These are phyloP conservation scores for Carollia perspicillata DNA, from an alignment of 2,113 vertebrate genomes.

Conservation along the genomic window DNA sequence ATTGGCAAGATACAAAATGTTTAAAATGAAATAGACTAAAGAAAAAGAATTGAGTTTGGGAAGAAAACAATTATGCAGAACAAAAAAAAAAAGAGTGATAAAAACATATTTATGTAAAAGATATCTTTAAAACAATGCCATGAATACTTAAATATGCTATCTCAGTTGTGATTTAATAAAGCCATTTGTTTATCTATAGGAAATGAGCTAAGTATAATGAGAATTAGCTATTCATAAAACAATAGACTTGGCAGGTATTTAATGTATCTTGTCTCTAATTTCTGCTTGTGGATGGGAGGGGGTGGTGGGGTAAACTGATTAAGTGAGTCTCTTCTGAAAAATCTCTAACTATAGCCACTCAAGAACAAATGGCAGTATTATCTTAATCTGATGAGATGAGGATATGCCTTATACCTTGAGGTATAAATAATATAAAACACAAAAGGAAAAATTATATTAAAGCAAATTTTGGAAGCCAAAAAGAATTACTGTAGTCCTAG, in stretches of 20 bases:
- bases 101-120: neutral
- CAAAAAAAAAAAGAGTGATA: neutral
- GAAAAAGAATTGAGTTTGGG: conserved; percentile 43
- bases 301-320: neutral
- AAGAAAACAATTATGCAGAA: conserved; percentile 61
- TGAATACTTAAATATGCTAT: conserved; percentile 48
- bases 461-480: neutral
- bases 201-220: conserved; percentile 49
- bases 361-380: neutral
- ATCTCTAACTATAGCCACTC: neutral
- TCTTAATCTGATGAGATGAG: neutral
- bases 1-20: conserved; percentile 52
- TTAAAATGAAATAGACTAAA: conserved; percentile 35
- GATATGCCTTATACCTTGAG: neutral
- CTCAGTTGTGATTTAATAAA: conserved; percentile 63
- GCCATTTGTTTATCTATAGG: conserved; percentile 37
- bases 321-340: neutral
- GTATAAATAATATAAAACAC: neutral
- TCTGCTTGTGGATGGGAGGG: neutral
- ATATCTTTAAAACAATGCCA: conserved; percentile 4
- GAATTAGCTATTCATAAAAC: conserved; percentile 41
- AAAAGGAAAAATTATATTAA: neutral
- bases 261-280: conserved; percentile 8
- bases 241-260: conserved; percentile 36
- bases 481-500: neutral